These are phyloP conservation scores for Megaleporinus macrocephalus DNA, from an alignment of 2,113 vertebrate species.

Conservation along the genomic window DNA sequence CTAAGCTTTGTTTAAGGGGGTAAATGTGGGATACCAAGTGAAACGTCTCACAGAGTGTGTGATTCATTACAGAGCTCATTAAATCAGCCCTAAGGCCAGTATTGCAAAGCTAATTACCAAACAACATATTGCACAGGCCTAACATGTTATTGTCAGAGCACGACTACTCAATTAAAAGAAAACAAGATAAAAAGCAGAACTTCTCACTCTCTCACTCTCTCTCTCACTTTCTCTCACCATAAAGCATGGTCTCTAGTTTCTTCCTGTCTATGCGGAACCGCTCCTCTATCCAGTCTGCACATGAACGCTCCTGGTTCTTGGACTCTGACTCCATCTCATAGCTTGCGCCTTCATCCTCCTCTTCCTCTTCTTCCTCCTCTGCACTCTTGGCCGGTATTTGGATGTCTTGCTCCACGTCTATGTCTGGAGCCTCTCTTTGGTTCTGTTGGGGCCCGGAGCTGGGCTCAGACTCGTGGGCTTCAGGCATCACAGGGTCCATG, in stretches of 20 bases:
- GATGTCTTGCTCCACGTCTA: conserved; percentile 50
- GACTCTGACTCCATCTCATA: conserved; percentile 43
- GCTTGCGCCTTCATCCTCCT: conserved; percentile 50
- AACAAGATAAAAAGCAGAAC: neutral
- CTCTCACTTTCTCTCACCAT: conserved; percentile 73
- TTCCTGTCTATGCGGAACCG: conserved; percentile 83
- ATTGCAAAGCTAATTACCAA: neutral
- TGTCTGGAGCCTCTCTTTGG: conserved; percentile 51
- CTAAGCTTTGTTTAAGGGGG: too few species aligned
- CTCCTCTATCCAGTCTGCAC: conserved; percentile 79
- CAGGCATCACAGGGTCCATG: conserved; percentile 52
- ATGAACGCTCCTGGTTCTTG: conserved; percentile 49
- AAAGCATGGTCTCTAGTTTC: conserved; percentile 82
- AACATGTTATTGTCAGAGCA: neutral
- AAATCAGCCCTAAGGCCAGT: neutral
- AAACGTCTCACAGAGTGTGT: too few species aligned
- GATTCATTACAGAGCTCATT: neutral
- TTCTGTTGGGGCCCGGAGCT: neutral
- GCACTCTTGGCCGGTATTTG: conserved; percentile 39
- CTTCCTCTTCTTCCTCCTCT: conserved; percentile 68
- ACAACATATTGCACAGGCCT: neutral
- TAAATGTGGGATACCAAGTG: too few species aligned
- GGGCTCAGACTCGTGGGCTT: conserved; percentile 60
- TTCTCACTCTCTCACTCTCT: conserved; percentile 40
- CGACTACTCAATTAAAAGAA: neutral